Percentiles rank a stretch among this genome's conserved stretches.
Conservation (phyloP, 2,888 invertebrate species). For the Melikaiella ostensackeni region DNA sequence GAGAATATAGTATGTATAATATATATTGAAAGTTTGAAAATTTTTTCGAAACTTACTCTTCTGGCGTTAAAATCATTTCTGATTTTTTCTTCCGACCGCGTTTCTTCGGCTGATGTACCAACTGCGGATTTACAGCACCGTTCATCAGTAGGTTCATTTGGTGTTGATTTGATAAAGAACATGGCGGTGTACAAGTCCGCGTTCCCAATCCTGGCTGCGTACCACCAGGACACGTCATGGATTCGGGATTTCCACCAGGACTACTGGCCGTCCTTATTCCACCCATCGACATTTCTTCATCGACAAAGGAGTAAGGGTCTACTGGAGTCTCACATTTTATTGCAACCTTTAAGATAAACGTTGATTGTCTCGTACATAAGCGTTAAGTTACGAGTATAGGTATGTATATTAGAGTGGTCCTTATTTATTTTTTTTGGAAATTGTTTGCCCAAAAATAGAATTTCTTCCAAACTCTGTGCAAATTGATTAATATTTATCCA, state of each 20-base stretch:
- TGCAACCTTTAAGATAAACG: conserved; percentile 71
- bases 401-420: too few relatives aligned
- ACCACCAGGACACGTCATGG: conserved; percentile 69
- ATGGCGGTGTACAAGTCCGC: conserved; percentile 71
- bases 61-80: conserved; percentile 76
- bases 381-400: too few relatives aligned
- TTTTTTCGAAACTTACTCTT: conserved; percentile 71
- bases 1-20: too few relatives aligned
- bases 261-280: conserved; percentile 79
- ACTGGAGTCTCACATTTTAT: conserved; percentile 83
- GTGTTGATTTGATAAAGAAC: conserved; percentile 58
- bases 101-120: conserved; percentile 84
- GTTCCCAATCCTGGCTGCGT: conserved; percentile 68
- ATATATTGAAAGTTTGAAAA: too few relatives aligned
- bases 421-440: too few relatives aligned
- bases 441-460: too few relatives aligned
- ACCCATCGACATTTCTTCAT: conserved; percentile 85
- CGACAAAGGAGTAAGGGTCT: conserved; percentile 92
- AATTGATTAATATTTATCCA: too few relatives aligned
- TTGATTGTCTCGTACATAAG: neutral
- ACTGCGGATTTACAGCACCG: conserved; percentile 71
- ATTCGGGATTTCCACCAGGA: conserved; percentile 73
- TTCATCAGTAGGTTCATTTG: conserved; percentile 72
- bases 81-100: conserved; percentile 91
- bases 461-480: too few relatives aligned